Percentiles rank a stretch among this genome's conserved stretches.
phyloP scores from a whole-genome alignment of 1,140 invertebrate genomes.

The Hyphantria cunea region DNA sequence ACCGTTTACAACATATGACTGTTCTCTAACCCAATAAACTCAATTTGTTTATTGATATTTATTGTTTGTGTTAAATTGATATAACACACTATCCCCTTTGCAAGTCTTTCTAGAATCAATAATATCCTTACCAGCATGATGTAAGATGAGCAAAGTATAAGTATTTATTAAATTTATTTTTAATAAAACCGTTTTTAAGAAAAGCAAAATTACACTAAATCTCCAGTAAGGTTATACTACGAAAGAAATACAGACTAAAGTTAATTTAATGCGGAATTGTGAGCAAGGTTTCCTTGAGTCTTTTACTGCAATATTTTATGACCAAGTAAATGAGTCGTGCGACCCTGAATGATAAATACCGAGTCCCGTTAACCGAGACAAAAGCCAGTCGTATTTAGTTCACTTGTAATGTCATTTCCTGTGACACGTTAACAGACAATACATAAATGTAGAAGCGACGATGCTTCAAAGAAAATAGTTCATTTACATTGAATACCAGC shows the following conservation, averaged over 20 bases:
- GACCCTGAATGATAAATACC: slow-evolving; percentile 54
- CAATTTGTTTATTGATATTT: too few relatives aligned
- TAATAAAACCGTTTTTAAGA: too few relatives aligned
- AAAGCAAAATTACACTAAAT: too few relatives aligned
- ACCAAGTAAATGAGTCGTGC: slow-evolving; percentile 36
- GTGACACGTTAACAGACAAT: slow-evolving; percentile 38
- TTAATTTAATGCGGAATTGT: not conserved
- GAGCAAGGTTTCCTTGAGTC: slow-evolving; percentile 1
- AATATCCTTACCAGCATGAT: too few relatives aligned
- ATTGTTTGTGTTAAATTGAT: too few relatives aligned
- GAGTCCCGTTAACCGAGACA: slow-evolving; percentile 43
- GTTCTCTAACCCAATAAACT: too few relatives aligned
- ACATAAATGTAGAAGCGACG: slow-evolving; percentile 37
- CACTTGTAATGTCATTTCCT: slow-evolving; percentile 51
- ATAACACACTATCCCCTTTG: too few relatives aligned
- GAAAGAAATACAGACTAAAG: not conserved
- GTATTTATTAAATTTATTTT: too few relatives aligned
- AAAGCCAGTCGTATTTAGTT: slow-evolving; percentile 41
- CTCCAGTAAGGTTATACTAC: too few relatives aligned
- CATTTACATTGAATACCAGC: slow-evolving; percentile 55
- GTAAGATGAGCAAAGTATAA: too few relatives aligned
- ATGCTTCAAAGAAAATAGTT: slow-evolving; percentile 41
- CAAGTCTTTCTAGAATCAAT: too few relatives aligned
- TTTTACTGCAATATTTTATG: slow-evolving; percentile 19
- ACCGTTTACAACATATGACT: too few relatives aligned